Base-by-base conservation (phyloP, 2,888 invertebrate genomes). In the Suillia variegata region DNA sequence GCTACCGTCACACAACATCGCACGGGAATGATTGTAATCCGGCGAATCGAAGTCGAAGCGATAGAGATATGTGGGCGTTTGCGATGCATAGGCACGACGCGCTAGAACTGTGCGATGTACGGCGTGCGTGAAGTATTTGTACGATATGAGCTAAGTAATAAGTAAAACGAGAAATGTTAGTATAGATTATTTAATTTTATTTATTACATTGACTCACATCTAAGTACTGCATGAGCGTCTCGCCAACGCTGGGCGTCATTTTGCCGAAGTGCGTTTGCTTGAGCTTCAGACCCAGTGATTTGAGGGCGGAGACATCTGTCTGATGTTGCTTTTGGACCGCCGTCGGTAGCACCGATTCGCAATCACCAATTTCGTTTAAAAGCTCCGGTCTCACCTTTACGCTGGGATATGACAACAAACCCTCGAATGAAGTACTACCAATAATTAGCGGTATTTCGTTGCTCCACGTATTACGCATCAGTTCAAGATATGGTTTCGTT, bases 1-100 rank as follows among this genome's bases (percentile, higher is more conserved):
- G 22, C 71, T 67, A 17, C 66, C 65, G 12, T 80, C 81, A 38
- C 78, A 78, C 33, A 75, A 77, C 47, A 73, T 69, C 10, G 73
- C 63, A 13, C 78, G 76, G 58, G 78, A 73, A 58, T 77, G 75
- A 65, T 82, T 81, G 31, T 80, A 80, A 21, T 70, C 67, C n/a
- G 74, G 58, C 10, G 82, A 82, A 63, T 81, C 80, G 54, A 76
- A 79, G 51, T 77, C 79, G 54, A 82, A 82, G n/a, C 80, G 76
- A 58, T 78, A 80, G 0, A 81, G 63, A 64, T 73, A 82, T 0
- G 80, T 81, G 42, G 76, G 70, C 0, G 76, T 74, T 3, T 31
- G 55, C 0, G 58, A 42, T 12, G 62, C 61, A 58, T 74, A 73
- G 0, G 67, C 66, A 2, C 75, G 31, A 1, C 81, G 77, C 1